These are phyloP conservation scores for Agrochola circellaris DNA, from an alignment of 2,888 invertebrate species.

Conservation along the genomic window DNA sequence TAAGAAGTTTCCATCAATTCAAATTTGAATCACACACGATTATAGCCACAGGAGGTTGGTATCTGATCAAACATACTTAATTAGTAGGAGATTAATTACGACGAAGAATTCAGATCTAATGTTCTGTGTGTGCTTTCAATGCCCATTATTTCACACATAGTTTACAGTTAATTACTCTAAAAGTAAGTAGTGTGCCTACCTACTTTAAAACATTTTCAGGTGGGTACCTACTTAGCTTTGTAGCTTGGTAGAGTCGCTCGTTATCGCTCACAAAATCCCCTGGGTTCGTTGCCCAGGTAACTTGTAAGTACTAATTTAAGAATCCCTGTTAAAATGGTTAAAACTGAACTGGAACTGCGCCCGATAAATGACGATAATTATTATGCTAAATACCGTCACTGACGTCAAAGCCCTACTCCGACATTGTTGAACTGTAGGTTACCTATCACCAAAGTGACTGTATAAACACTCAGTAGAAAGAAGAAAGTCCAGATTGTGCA, in stretches of 20 bases:
- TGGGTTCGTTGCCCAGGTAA: neutral
- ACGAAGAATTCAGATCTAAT: neutral
- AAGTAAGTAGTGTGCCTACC: neutral
- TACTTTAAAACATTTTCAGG: neutral
- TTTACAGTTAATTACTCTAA: neutral
- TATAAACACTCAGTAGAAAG: conserved; percentile 25
- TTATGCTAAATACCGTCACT: conserved; percentile 19
- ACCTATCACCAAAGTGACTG: conserved; percentile 20
- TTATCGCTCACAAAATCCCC: neutral
- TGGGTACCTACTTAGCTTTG: neutral
- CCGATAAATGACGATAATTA: conserved; percentile 32
- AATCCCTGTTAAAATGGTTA: conserved; percentile 17
- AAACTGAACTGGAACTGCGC: conserved; percentile 11
- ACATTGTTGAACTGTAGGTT: conserved; percentile 51
- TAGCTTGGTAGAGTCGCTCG: neutral
- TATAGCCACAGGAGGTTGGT: conserved; percentile 31
- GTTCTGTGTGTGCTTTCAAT: neutral
- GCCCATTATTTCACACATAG: conserved; percentile 5
- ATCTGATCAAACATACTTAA: conserved; percentile 12
- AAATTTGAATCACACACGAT: conserved; percentile 18
- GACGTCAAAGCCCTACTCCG: conserved; percentile 45
- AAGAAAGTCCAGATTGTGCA: conserved; percentile 36
- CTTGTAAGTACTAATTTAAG: too few species aligned
- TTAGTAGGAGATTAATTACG: conserved; percentile 15
- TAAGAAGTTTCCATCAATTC: conserved; percentile 20